Evolutionary conservation across 2,113 vertebrate species (phyloP), one percentile per base, ranked within the genome.

Genomic region (Semnopithecus entellus): DNA sequence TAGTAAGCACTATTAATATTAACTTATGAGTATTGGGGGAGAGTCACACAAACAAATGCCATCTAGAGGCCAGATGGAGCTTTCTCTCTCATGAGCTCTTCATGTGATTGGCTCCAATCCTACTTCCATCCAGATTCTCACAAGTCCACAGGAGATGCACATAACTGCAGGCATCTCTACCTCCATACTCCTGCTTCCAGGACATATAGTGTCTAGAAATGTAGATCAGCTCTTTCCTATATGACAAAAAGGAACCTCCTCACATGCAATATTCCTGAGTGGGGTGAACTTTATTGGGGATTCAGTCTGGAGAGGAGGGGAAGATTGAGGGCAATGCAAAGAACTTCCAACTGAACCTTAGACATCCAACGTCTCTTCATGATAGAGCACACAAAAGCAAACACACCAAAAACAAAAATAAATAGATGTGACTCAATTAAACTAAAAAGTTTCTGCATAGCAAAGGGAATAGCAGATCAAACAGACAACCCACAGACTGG

Each of bases 321-420:
- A 68, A 68, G 35, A 23, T 0, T 6, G 52, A 87, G 17, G 55
- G 8, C 43, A 45, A 52, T 2, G 16, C 52, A n/a, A 61, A 72
- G 43, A 88, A 64, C 18, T 75, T n/a, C 1, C 0, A 7, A 48
- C 4, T 25, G 59, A 40, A 48, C 22, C 1, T 25, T 0, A 32
- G 48, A 66, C 45, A 55, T 68, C 22, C 9, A 45, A 64, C 5
- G 0, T 64, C 27, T 64, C 61, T 64, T 64, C 11, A 13, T 64
- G 61, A 64, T 12, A 12, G 11, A 64, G 25, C 30, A 64, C 61
- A 64, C 61, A 30, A 30, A 64, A 64, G 12, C 12, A 64, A 64
- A 64, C 11, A 30, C 61, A 64, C 6, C 61, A 6, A 13, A 64
- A 30, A 30, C 11, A 64, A 30, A 64, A 30, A 64, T 13, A 64